Percentiles rank a stretch among this genome's conserved stretches.
Conservation (phyloP, 92 coral and sea anemone species). For the Phenganax stokvisi region DNA sequence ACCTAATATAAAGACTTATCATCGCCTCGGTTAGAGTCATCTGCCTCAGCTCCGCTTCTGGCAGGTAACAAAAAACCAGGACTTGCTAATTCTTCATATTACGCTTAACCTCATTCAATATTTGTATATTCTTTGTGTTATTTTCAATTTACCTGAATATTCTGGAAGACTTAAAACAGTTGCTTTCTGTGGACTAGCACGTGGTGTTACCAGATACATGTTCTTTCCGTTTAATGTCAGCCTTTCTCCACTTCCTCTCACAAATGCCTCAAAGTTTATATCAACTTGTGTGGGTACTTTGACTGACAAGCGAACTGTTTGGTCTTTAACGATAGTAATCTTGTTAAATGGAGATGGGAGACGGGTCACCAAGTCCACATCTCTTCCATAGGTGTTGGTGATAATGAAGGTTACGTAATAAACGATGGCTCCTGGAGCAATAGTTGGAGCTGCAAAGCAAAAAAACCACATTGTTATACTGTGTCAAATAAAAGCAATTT, state of each 20-base stretch:
- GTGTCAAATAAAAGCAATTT: neutral
- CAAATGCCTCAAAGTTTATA: slow-evolving; percentile 2
- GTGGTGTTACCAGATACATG: neutral
- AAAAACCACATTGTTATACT: neutral
- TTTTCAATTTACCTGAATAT: neutral
- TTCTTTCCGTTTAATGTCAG: slow-evolving; percentile 7
- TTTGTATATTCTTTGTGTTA: neutral
- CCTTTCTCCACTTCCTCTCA: neutral
- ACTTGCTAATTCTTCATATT: too few species aligned
- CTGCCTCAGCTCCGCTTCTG: too few species aligned
- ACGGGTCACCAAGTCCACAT: neutral
- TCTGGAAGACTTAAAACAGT: neutral
- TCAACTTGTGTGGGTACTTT: neutral
- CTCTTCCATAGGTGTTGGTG: slow-evolving; percentile 22
- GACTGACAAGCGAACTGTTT: slow-evolving; percentile 11
- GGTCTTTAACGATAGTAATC: slow-evolving; percentile 1
- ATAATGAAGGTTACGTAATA: slow-evolving; percentile 28
- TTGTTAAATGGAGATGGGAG: neutral
- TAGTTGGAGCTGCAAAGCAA: slow-evolving; percentile 8
- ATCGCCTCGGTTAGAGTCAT: too few species aligned
- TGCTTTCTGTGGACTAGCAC: neutral
- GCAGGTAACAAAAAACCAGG: too few species aligned
- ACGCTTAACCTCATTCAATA: too few species aligned
- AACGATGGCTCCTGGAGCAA: neutral
- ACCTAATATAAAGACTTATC: too few species aligned